These are phyloP conservation scores for Geotrypetes seraphini DNA, from an alignment of 2,797 vertebrate species.

Conservation along the genomic window DNA sequence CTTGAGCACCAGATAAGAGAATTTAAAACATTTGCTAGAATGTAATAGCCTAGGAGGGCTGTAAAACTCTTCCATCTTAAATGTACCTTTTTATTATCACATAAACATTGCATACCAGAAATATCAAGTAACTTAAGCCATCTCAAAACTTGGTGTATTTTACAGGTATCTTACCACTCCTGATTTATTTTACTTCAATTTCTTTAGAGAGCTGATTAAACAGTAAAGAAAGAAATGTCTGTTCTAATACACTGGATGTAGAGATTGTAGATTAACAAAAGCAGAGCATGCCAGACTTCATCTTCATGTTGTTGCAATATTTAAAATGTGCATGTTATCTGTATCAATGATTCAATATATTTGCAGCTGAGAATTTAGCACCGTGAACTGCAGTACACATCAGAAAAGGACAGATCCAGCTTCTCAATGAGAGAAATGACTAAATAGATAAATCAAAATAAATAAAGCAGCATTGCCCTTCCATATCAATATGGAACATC, in stretches of 20 bases:
- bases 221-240: constrained; percentile 12
- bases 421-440: constrained; percentile 1
- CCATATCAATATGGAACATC: constrained; percentile 2
- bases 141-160: constrained; percentile 7
- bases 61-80: too few relatives aligned
- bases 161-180: constrained; percentile 10
- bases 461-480: constrained; percentile 8
- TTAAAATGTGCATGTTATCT: constrained; percentile 5
- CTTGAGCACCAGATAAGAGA: too few relatives aligned
- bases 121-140: constrained; percentile 11
- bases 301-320: neutral
- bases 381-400: constrained; percentile 3
- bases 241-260: constrained; percentile 8
- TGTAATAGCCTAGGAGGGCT: too few relatives aligned
- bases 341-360: constrained; percentile 3
- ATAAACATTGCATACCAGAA: neutral
- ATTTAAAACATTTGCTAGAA: too few relatives aligned
- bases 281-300: constrained; percentile 17
- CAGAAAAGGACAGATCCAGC: constrained; percentile 7
- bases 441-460: constrained; percentile 6
- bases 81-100: too few relatives aligned
- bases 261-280: constrained; percentile 17
- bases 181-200: constrained; percentile 18
- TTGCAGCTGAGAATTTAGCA: constrained; percentile 1
- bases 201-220: constrained; percentile 22